phyloP scores from a whole-genome alignment of 1,140 invertebrate genomes.

The Sycobia sp. region DNA sequence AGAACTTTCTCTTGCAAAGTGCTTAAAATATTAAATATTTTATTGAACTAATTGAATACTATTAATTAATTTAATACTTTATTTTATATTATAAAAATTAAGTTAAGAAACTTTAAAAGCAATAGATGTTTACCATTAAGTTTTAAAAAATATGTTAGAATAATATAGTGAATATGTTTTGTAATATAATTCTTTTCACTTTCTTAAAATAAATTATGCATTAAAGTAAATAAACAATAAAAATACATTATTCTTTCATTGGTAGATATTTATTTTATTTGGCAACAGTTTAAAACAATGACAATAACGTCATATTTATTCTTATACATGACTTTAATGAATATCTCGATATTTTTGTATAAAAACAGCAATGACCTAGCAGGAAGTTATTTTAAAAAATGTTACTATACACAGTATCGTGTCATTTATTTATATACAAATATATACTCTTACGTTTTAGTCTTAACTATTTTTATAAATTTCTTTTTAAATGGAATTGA shows the following conservation, averaged over 20 bases:
- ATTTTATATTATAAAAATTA: constrained; percentile 1
- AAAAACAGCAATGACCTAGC: constrained; percentile 23
- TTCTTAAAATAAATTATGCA: background rate
- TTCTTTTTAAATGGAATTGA: constrained; percentile 47
- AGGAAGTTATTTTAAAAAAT: constrained; percentile 15
- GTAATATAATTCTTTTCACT: background rate
- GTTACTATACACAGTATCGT: constrained; percentile 9
- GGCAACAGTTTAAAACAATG: constrained; percentile 28
- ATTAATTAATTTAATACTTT: background rate
- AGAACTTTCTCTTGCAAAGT: background rate
- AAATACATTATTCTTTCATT: background rate
- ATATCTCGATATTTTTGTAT: constrained; percentile 5
- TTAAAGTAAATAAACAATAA: background rate
- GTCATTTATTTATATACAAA: constrained; percentile 27
- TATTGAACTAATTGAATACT: background rate
- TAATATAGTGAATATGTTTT: background rate
- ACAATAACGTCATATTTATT: constrained; percentile 36
- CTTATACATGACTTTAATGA: background rate
- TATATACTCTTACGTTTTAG: constrained; percentile 17
- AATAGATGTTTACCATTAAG: background rate
- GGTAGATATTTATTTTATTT: constrained; percentile 22
- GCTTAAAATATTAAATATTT: background rate
- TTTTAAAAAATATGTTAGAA: constrained; percentile 13
- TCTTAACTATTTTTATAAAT: constrained; percentile 20
- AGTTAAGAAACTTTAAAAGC: constrained; percentile 7